Percentiles rank a stretch among this genome's conserved stretches.
Evolutionary conservation across 2,797 vertebrate genomes (phyloP).

Genomic region (Phrynocephalus guinanensis): DNA sequence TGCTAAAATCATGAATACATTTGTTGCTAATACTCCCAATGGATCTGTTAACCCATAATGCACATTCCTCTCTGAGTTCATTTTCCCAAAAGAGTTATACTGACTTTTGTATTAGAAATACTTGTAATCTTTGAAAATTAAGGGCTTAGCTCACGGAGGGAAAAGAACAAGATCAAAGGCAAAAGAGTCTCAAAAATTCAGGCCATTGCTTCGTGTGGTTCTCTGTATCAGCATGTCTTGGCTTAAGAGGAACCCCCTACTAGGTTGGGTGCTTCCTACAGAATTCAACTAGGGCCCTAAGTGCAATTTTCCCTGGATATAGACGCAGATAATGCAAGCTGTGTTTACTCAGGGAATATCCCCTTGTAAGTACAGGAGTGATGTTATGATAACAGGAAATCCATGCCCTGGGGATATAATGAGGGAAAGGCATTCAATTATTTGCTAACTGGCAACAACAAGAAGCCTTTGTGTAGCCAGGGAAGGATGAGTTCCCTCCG

Average conservation of each 20-base stretch:
- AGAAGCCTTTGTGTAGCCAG: conserved; percentile 52
- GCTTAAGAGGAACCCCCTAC: neutral
- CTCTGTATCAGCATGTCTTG: neutral
- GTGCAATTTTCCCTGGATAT: neutral
- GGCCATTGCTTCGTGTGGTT: neutral
- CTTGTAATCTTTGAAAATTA: conserved; percentile 25
- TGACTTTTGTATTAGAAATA: conserved; percentile 1
- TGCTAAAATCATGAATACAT: neutral
- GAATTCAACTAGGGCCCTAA: neutral
- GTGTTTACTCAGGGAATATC: conserved; percentile 69
- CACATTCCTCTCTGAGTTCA: conserved; percentile 10
- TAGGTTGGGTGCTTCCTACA: neutral
- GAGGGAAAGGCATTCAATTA: conserved; percentile 57
- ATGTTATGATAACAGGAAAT: conserved; percentile 77
- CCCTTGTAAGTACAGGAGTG: conserved; percentile 71
- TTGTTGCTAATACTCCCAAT: neutral
- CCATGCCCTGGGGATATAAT: conserved; percentile 71
- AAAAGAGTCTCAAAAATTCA: conserved; percentile 15
- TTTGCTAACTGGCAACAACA: conserved; percentile 67
- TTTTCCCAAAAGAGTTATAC: neutral
- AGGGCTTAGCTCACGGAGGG: neutral
- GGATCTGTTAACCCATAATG: neutral
- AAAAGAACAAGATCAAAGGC: neutral
- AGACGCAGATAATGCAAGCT: conserved; percentile 59
- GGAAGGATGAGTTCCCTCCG: conserved; percentile 21